A percentile compares a stretch with the other conserved stretches of the same genome.
phyloP scores from a whole-genome alignment of 2,797 vertebrate species.

The Chelmon rostratus region DNA sequence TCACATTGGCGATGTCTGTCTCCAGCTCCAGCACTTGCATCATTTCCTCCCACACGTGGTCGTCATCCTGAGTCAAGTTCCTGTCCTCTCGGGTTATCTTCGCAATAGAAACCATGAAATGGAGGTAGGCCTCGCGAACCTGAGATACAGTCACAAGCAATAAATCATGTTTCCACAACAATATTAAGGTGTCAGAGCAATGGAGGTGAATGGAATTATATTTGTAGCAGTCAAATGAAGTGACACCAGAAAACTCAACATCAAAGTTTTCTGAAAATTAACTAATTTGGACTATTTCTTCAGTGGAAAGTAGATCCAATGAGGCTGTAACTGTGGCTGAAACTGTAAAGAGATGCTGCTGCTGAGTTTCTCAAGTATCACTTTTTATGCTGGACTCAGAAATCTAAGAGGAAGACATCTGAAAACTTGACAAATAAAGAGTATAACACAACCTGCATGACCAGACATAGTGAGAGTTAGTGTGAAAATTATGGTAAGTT shows the following conservation, averaged over 20 bases:
- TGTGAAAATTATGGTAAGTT: background rate
- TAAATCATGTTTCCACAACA: slow-evolving; percentile 13
- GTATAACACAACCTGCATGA: background rate
- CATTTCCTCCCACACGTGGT: slow-evolving; percentile 91
- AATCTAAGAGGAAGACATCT: no score
- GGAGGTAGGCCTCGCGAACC: slow-evolving; percentile 94
- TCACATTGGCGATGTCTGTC: slow-evolving; percentile 94
- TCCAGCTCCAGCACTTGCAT: slow-evolving; percentile 92
- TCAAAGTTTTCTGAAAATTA: background rate
- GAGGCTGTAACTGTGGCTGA: background rate
- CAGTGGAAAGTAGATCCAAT: background rate
- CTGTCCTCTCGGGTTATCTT: slow-evolving; percentile 91
- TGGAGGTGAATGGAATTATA: background rate
- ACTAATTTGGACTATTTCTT: background rate
- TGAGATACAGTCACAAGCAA: slow-evolving; percentile 62
- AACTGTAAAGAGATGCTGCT: background rate
- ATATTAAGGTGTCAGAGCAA: slow-evolving; percentile 31
- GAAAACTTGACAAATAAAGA: background rate
- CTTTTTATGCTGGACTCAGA: background rate
- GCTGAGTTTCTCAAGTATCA: background rate
- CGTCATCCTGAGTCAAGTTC: slow-evolving; percentile 87
- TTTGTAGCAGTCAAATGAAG: slow-evolving; percentile 3
- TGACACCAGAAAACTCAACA: background rate
- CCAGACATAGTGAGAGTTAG: background rate
- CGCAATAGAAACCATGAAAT: slow-evolving; percentile 93